Evolutionary conservation across 1,140 invertebrate species (phyloP), one percentile per base, ranked within the genome.

Genomic region (Caenorhabditis tropicalis): DNA sequence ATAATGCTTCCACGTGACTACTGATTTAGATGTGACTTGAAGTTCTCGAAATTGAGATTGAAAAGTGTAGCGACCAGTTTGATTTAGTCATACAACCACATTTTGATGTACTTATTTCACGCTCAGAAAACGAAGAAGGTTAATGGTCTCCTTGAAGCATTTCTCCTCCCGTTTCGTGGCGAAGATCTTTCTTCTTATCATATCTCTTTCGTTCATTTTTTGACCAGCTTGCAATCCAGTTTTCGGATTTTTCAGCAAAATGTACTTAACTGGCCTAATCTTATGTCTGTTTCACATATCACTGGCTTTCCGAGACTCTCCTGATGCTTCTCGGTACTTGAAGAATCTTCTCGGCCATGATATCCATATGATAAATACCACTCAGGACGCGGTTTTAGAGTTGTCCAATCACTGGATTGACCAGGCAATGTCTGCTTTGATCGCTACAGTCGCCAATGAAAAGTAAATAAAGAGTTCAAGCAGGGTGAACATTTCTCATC

Each of bases 341-440:
- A 74, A 74, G 24, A 10, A 29, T 2, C 36, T 74, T 10, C 36
- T 74, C 4, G 65, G 65, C 4, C 21, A 74, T 0, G 27, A 43
- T 3, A 43, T 29, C 1, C 33, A 19, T 24, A 9, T 46, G 21
- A 74, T 74, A 39, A 74, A 74, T 43, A 74, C 65, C 6, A 74
- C 65, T 0, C 65, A 39, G n/a, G 65, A 74, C 3, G 43, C 65
- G 0, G 65, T 74, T 39, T n/a, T 74, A n/a, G 65, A 74, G 15
- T 10, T 74, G 6, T 74, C 65, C 0, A 74, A 74, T 74, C 65
- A 74, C n/a, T 74, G 65, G 65, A 74, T 74, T 24, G 65, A 74
- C 2, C 65, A 74, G 15, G 65, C 65, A 24, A 12, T 43, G 6
- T 74, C 65, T 21, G 65, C 65, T 0, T 15, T 74, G 3, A 39